Percentiles rank a stretch among this genome's conserved stretches.
These are phyloP conservation scores for Omphaloscelis lunosa DNA, from an alignment of 2,888 invertebrate genomes.

Conservation along the genomic window DNA sequence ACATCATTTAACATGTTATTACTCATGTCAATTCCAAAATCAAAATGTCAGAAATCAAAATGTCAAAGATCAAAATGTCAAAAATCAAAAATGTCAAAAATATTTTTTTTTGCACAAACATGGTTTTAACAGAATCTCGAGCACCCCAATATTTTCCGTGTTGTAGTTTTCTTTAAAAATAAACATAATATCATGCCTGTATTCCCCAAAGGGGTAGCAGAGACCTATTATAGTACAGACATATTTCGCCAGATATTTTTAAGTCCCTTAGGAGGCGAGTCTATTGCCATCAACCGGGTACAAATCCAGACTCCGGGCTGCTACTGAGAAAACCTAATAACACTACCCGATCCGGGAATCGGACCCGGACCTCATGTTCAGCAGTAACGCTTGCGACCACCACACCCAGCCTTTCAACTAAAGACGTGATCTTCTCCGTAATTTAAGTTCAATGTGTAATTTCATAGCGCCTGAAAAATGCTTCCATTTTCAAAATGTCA, in stretches of 20 bases:
- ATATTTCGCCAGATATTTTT: neutral
- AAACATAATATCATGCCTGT: neutral
- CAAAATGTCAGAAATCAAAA: no score
- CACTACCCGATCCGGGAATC: neutral
- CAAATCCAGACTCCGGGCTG: neutral
- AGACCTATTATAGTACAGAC: neutral
- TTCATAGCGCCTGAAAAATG: constrained; percentile 8
- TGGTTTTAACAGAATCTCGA: neutral
- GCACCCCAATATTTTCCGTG: neutral
- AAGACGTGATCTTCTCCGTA: neutral
- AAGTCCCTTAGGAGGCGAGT: neutral
- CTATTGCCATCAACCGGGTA: neutral
- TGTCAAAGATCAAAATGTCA: no score
- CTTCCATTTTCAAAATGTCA: constrained; percentile 16
- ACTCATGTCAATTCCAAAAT: no score
- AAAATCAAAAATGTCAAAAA: no score
- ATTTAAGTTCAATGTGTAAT: neutral
- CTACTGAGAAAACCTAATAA: neutral
- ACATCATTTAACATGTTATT: no score
- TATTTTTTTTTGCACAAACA: no score
- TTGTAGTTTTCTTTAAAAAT: neutral
- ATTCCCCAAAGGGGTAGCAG: neutral
- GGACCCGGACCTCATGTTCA: neutral
- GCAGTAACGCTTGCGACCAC: neutral
- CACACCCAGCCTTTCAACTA: neutral